phyloP scores from a whole-genome alignment of 1,140 invertebrate species.

The Acyrthosiphon pisum region DNA sequence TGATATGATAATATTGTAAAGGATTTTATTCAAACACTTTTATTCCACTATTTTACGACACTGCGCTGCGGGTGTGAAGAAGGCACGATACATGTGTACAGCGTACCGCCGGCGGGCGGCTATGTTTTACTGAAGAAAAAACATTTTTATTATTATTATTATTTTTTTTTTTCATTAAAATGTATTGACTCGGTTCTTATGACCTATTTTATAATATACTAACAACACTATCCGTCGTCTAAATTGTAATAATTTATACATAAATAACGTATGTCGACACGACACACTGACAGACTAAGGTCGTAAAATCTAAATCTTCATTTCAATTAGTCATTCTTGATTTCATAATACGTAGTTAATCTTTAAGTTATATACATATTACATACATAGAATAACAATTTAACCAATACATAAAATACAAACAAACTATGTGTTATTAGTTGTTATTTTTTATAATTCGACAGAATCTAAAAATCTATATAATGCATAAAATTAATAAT shows the following conservation, averaged over 20 bases:
- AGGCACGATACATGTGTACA: not conserved
- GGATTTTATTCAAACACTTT: not conserved
- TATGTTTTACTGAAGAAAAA: conserved; percentile 18
- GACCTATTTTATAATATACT: not conserved
- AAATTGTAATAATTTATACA: not conserved
- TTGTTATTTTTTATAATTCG: not conserved
- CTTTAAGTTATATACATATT: not conserved
- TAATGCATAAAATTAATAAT: no score
- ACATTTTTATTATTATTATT: no score
- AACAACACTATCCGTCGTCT: not conserved
- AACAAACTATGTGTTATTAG: not conserved
- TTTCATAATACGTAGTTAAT: not conserved
- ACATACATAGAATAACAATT: not conserved
- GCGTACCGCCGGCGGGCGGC: not conserved
- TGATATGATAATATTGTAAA: not conserved
- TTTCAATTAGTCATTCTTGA: not conserved
- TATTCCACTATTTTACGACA: not conserved
- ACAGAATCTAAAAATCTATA: no score
- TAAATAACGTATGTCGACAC: not conserved
- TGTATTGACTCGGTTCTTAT: not conserved
- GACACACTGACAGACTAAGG: not conserved
- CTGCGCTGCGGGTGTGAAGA: not conserved
- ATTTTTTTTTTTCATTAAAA: conserved; percentile 18
- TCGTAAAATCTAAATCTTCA: not conserved
- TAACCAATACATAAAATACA: not conserved